Evolutionary conservation across 2,888 invertebrate genomes (phyloP).

Genomic region (Cryptocheilus praepositus): DNA sequence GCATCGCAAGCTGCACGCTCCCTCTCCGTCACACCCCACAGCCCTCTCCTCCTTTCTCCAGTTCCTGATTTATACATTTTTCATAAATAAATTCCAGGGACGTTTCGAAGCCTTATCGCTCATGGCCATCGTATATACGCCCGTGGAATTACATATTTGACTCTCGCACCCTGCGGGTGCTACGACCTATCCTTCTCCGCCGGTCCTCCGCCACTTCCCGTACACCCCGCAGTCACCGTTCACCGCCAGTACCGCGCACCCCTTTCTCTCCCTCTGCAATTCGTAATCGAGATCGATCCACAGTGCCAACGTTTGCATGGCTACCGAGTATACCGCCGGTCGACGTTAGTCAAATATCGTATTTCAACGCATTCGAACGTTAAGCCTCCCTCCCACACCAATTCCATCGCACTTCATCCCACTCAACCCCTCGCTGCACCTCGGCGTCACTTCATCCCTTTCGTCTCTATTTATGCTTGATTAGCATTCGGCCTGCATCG

Average conservation of each 20-base stretch:
- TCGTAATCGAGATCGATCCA: constrained; percentile 7
- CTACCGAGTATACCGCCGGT: no score
- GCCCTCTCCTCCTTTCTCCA: constrained; percentile 2
- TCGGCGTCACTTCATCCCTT: neutral
- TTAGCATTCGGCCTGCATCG: constrained; percentile 20
- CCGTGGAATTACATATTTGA: constrained; percentile 37
- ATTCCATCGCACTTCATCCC: neutral
- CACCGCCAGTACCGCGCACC: neutral
- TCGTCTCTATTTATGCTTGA: constrained; percentile 13
- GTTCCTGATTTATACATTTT: constrained; percentile 55
- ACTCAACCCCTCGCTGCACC: neutral
- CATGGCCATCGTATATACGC: constrained; percentile 13
- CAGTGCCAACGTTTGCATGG: no score
- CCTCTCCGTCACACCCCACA: constrained; percentile 15
- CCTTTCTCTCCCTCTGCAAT: neutral
- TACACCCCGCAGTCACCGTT: neutral
- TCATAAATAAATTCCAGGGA: constrained; percentile 62
- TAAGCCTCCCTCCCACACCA: constrained; percentile 6
- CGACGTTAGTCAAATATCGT: constrained; percentile 8
- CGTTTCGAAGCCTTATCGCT: constrained; percentile 26
- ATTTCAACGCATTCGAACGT: constrained; percentile 10
- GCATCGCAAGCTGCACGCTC: constrained; percentile 18
- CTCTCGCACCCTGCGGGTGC: constrained; percentile 3
- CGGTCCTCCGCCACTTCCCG: neutral
- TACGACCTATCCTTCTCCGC: neutral